Conservation (phyloP, 2,113 vertebrate species). For the Hippocampus mohnikei region DNA sequence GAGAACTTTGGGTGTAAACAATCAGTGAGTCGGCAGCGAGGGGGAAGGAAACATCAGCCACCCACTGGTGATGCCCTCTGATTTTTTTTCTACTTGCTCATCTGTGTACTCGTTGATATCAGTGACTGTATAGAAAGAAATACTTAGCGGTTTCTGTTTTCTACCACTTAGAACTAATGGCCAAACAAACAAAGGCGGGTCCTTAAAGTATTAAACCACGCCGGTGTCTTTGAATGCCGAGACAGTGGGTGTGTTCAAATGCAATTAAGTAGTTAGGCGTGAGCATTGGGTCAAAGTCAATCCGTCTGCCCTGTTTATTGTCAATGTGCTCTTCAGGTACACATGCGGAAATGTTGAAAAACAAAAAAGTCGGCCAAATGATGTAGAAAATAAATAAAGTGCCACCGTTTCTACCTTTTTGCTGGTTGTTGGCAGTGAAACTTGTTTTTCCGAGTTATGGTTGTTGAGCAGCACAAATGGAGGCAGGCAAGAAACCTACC, state of each 20-base stretch:
- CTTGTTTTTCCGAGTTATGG: not conserved
- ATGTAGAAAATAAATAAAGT: constrained; percentile 56
- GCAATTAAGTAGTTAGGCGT: constrained; percentile 4
- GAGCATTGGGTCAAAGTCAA: constrained; percentile 47
- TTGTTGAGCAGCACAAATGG: not conserved
- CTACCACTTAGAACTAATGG: constrained; percentile 64
- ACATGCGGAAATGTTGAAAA: constrained; percentile 14
- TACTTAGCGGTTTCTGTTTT: constrained; percentile 64
- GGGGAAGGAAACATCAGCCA: constrained; percentile 44
- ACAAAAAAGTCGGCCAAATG: constrained; percentile 7
- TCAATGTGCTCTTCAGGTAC: constrained; percentile 36
- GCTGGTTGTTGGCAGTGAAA: not conserved
- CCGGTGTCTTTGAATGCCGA: constrained; percentile 57
- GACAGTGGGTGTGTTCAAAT: not conserved
- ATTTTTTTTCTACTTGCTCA: constrained; percentile 7
- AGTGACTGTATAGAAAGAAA: constrained; percentile 66
- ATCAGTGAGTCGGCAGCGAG: constrained; percentile 31
- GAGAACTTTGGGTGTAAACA: constrained; percentile 34
- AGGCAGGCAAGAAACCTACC: too few species aligned
- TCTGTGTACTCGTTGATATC: constrained; percentile 61
- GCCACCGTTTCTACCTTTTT: constrained; percentile 49
- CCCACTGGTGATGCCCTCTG: constrained; percentile 29
- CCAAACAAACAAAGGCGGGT: constrained; percentile 69
- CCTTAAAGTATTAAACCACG: constrained; percentile 62
- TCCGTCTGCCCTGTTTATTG: constrained; percentile 25